Conservation (phyloP, 2,113 vertebrate species). For the Hydrolagus affinis region DNA sequence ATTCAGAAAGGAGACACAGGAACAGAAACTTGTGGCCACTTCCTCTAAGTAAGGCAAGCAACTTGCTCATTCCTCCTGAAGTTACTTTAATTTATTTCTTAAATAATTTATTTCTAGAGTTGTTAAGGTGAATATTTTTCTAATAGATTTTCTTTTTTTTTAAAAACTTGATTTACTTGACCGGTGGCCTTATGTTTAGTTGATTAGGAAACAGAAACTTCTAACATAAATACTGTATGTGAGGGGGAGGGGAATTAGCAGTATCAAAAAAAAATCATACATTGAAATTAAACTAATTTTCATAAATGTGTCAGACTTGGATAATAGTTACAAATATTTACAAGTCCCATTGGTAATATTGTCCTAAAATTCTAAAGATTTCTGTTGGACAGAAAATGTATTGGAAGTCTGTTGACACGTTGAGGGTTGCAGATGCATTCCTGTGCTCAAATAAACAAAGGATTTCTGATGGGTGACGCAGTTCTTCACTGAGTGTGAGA, state of each 20-base stretch:
- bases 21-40: background rate
- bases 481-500: slow-evolving; percentile 11
- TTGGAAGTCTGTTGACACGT: background rate
- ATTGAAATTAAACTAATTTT: too few species aligned
- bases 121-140: too few species aligned
- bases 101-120: too few species aligned
- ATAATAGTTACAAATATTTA: too few species aligned
- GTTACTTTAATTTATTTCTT: too few species aligned
- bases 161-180: background rate
- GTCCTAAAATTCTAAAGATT: background rate
- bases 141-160: background rate
- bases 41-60: background rate
- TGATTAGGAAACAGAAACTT: background rate
- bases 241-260: too few species aligned
- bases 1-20: background rate
- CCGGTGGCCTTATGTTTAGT: background rate
- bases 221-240: too few species aligned
- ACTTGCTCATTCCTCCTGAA: background rate
- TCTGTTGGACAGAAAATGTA: background rate
- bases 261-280: too few species aligned
- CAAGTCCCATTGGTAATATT: too few species aligned
- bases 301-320: too few species aligned
- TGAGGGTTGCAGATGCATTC: background rate
- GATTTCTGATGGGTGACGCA: background rate
- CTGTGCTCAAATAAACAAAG: background rate